Evolutionary conservation across 1,140 invertebrate species (phyloP), one percentile per base, ranked within the genome.

Genomic region (Chrysomallon squamiferum): DNA sequence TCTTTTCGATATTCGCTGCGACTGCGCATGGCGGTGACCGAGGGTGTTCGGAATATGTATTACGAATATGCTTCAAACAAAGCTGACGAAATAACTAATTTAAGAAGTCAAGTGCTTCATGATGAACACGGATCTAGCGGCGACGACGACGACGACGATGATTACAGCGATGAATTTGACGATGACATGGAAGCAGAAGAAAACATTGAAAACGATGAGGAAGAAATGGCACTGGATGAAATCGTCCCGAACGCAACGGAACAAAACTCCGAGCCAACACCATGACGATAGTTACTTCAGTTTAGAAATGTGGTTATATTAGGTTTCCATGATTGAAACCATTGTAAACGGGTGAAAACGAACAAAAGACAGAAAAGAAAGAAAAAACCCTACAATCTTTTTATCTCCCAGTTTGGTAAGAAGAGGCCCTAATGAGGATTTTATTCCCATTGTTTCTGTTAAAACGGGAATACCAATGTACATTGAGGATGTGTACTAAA

Each of bases 31-130:
- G 79, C 79, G 20, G 72, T 73, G 0, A 60, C 71, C 9, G 77
- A 81, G 52, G 79, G 79, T 22, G 72, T 81, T 2, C 56, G 79
- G 35, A 81, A 81, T 59, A 81, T 81, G 79, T 79, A 71, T 52
- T 74, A 78, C 47, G 77, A 78, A 62, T 81, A 75, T 54, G 79
- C 79, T 20, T 62, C 65, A 13, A 72, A 68, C 43, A 76, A 77
- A 62, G 78, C 76, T 2, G 76, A 80, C 47, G 68, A 71, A 43
- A 75, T 80, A 35, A 69, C 73, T 9, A 59, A 75, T 13, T 50
- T 80, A 30, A 66, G 76, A 30, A 66, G 65, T 33, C 62, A 75
- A 57, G 60, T 78, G 35, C 71, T 74, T 32, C 66, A 69, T 13
- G 69, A 71, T 18, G 64, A 64, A 6, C 64, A 73, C 58, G 70